phyloP scores from a whole-genome alignment of 2,888 invertebrate genomes.

The Vanessa cardui region DNA sequence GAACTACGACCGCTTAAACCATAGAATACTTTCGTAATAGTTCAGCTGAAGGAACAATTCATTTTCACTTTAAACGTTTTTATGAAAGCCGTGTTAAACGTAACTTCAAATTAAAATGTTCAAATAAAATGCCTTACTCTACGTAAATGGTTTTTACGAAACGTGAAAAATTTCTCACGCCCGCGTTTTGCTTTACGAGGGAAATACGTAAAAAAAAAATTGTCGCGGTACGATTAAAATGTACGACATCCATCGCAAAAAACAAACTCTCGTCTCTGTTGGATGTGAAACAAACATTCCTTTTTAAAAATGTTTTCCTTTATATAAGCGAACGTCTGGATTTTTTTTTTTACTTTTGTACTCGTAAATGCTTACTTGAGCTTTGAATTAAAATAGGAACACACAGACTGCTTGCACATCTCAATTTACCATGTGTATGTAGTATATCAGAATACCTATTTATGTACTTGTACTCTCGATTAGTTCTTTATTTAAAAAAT shows the following conservation, averaged over 20 bases:
- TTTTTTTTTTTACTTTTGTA: constrained; percentile 16
- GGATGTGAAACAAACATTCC: constrained; percentile 22
- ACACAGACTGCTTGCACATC: background rate
- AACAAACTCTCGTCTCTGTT: constrained; percentile 20
- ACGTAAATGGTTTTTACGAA: constrained; percentile 3
- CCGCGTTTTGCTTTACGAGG: constrained; percentile 8
- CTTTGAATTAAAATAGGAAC: background rate
- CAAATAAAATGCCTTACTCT: constrained; percentile 10
- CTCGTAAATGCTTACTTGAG: constrained; percentile 18
- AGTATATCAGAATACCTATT: too few relatives aligned
- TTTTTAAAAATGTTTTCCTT: constrained; percentile 25
- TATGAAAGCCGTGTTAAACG: constrained; percentile 18
- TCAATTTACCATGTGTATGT: background rate
- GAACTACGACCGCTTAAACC: constrained; percentile 21
- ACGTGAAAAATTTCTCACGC: constrained; percentile 12
- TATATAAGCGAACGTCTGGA: constrained; percentile 20
- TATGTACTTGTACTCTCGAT: background rate
- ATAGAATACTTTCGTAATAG: constrained; percentile 17
- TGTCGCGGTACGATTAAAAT: constrained; percentile 21
- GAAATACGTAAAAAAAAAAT: constrained; percentile 13
- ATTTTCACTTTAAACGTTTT: constrained; percentile 19
- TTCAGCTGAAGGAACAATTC: constrained; percentile 18
- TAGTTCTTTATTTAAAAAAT: background rate
- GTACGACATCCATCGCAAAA: constrained; percentile 21
- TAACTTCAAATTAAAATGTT: constrained; percentile 22